These are phyloP conservation scores for Acanthochromis polyacanthus DNA, from an alignment of 2,113 vertebrate genomes.

Conservation along the genomic window DNA sequence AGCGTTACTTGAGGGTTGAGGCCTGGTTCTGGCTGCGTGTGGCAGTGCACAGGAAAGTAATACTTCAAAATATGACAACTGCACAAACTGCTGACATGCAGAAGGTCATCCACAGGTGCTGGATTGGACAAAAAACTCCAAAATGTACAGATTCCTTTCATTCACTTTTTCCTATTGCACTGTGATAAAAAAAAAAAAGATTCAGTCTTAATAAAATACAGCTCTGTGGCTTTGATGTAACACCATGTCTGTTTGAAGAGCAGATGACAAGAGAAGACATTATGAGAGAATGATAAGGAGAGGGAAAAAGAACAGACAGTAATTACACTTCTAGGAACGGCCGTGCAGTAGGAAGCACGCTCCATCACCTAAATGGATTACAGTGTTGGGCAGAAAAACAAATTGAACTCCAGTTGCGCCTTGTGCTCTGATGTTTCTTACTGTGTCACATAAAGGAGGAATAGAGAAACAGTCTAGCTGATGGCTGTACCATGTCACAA, in stretches of 20 bases:
- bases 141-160: neutral
- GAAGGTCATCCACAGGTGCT: slow-evolving; percentile 29
- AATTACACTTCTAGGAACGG: slow-evolving; percentile 60
- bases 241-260: slow-evolving; percentile 51
- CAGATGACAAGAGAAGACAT: slow-evolving; percentile 65
- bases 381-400: slow-evolving; percentile 59
- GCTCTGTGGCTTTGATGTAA: slow-evolving; percentile 59
- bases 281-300: slow-evolving; percentile 44
- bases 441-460: slow-evolving; percentile 51
- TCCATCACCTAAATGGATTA: slow-evolving; percentile 71
- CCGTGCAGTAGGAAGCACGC: slow-evolving; percentile 24
- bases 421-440: slow-evolving; percentile 48
- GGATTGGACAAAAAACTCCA: slow-evolving; percentile 5
- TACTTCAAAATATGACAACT: slow-evolving; percentile 15
- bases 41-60: neutral
- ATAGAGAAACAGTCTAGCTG: slow-evolving; percentile 45
- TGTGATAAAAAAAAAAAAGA: slow-evolving; percentile 57
- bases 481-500: slow-evolving; percentile 67
- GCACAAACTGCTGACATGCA: slow-evolving; percentile 31
- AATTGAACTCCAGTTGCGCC: slow-evolving; percentile 60
- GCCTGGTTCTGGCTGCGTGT: slow-evolving; percentile 13
- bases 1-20: slow-evolving; percentile 7
- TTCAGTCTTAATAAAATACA: slow-evolving; percentile 45
- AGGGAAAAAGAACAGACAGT: slow-evolving; percentile 23
- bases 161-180: slow-evolving; percentile 18